Evolutionary conservation across 2,113 vertebrate species (phyloP).

Genomic region (Myiagra hebetior): DNA sequence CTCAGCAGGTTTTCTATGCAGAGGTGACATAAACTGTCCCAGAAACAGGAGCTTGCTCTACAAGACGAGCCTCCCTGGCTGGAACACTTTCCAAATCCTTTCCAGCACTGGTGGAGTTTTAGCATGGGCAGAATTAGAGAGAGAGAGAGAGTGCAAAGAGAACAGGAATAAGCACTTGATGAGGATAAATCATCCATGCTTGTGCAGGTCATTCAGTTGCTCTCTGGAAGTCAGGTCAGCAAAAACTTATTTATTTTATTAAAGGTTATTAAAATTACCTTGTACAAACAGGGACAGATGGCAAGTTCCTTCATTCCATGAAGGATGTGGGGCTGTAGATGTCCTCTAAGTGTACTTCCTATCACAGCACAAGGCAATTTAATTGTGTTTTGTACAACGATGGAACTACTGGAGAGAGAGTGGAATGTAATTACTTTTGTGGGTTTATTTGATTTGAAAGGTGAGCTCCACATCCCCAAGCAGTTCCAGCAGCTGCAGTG

Average conservation of each 20-base stretch:
- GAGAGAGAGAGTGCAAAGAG: neutral
- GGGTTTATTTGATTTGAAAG: neutral
- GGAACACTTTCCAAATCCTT: neutral
- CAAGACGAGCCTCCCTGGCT: neutral
- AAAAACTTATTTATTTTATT: neutral
- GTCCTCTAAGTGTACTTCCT: neutral
- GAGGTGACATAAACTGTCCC: neutral
- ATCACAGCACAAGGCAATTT: neutral
- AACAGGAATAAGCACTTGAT: neutral
- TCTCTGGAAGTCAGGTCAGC: neutral
- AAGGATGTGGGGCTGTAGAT: neutral
- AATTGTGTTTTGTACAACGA: neutral
- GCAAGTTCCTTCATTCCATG: neutral
- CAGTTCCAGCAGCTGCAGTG: neutral
- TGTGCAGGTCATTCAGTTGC: fast-evolving
- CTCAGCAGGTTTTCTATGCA: neutral
- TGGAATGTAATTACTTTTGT: neutral
- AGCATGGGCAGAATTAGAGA: neutral
- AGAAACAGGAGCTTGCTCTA: neutral
- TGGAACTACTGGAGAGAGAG: neutral
- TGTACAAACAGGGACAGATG: neutral
- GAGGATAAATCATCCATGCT: neutral
- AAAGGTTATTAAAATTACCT: neutral
- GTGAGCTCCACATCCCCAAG: neutral
- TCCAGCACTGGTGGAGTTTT: neutral